phyloP scores from a whole-genome alignment of 2,797 vertebrate genomes.

The Threskiornis aethiopicus region DNA sequence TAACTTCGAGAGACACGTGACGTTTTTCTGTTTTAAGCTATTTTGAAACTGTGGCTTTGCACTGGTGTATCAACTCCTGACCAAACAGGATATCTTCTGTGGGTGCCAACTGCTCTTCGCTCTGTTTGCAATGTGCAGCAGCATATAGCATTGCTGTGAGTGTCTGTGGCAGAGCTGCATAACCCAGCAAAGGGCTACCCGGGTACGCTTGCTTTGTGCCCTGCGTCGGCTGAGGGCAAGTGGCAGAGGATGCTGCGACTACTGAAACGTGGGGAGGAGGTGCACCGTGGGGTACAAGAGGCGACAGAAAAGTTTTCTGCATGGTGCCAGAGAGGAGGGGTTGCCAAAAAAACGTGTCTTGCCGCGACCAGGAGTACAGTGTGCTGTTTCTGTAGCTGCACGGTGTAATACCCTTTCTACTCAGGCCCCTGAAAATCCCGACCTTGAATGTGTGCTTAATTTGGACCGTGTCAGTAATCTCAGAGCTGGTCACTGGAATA shows the following conservation, averaged over 20 bases:
- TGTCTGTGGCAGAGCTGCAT: background rate
- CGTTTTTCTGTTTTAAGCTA: background rate
- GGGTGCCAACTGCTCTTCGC: background rate
- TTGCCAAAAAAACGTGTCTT: background rate
- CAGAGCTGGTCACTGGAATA: background rate
- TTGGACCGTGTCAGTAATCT: background rate
- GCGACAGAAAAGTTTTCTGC: background rate
- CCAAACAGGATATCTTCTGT: slow-evolving; percentile 6
- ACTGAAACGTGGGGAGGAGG: background rate
- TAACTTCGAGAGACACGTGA: fast-evolving
- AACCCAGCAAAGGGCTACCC: background rate
- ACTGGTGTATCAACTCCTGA: background rate
- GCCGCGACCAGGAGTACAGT: background rate
- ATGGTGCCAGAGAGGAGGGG: background rate
- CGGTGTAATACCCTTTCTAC: background rate
- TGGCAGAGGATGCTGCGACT: background rate
- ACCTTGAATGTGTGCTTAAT: background rate
- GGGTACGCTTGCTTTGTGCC: background rate
- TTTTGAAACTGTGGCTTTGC: background rate
- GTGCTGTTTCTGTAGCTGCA: background rate
- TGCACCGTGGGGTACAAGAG: background rate
- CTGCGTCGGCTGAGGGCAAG: background rate
- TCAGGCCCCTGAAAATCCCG: background rate
- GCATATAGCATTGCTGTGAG: background rate
- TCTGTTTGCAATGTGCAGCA: background rate